A percentile compares a stretch with the other conserved stretches of the same genome.
These are phyloP conservation scores for Xiphophorus maculatus DNA, from an alignment of 2,113 vertebrate genomes.

Conservation along the genomic window DNA sequence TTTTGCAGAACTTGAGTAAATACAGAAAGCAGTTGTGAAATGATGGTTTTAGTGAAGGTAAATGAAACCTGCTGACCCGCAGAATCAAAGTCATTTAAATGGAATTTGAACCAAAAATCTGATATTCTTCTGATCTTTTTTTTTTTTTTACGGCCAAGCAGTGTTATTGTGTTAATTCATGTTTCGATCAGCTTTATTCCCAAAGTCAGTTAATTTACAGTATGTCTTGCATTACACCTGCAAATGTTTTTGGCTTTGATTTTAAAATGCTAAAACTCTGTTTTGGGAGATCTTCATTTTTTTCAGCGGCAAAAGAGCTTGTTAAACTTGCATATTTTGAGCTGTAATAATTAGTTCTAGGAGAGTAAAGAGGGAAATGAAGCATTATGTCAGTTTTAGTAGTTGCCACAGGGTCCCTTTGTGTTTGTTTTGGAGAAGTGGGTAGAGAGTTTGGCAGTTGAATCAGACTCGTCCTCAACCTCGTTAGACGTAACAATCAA, in stretches of 20 bases:
- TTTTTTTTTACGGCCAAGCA: too few relatives aligned
- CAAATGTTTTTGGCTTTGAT: neutral
- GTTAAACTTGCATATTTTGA: neutral
- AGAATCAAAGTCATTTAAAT: too few relatives aligned
- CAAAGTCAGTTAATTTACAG: too few relatives aligned
- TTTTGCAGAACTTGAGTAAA: too few relatives aligned
- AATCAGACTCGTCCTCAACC: neutral
- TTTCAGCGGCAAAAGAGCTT: neutral
- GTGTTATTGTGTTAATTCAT: too few relatives aligned
- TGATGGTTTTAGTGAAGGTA: too few relatives aligned
- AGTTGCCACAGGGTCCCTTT: neutral
- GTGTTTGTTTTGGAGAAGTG: neutral
- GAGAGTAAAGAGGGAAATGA: neutral
- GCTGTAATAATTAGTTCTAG: neutral
- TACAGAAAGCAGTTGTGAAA: too few relatives aligned
- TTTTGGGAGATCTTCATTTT: neutral
- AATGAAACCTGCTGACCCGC: too few relatives aligned
- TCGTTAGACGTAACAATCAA: neutral
- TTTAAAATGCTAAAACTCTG: neutral
- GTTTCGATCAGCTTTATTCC: too few relatives aligned
- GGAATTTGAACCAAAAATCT: too few relatives aligned
- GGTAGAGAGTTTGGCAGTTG: neutral
- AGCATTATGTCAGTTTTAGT: neutral
- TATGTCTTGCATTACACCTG: neutral
- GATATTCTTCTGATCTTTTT: too few relatives aligned